These are phyloP conservation scores for Anas capensis DNA, from an alignment of 2,797 vertebrate genomes.

Conservation along the genomic window DNA sequence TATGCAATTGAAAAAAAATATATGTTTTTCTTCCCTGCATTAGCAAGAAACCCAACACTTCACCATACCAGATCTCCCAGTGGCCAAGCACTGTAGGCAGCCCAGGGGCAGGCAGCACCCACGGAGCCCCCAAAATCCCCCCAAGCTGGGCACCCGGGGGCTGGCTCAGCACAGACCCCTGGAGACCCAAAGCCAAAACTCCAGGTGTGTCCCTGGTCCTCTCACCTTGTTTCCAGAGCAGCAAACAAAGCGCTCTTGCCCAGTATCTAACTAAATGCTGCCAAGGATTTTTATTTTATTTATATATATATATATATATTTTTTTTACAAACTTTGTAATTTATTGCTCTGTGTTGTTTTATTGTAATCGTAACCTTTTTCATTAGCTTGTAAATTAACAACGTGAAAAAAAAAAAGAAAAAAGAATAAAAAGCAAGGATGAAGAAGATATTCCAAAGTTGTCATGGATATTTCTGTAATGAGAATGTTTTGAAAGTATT, in stretches of 20 bases:
- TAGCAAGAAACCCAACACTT: not conserved
- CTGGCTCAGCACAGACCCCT: not conserved
- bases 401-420: not conserved
- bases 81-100: not conserved
- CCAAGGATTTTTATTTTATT: not conserved
- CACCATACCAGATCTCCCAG: not conserved
- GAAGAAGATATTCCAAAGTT: not conserved
- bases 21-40: rapidly evolving
- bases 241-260: not conserved
- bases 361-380: constrained; percentile 41
- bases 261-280: not conserved
- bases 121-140: too few species aligned
- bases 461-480: not conserved
- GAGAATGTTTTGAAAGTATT: constrained; percentile 24
- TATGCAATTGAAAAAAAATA: not conserved
- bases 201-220: not conserved
- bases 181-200: not conserved
- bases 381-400: constrained; percentile 28
- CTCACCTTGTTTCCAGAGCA: not conserved
- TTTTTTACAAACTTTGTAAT: not conserved
- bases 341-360: not conserved
- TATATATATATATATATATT: too few species aligned
- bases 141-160: not conserved
- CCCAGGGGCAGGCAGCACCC: too few species aligned
- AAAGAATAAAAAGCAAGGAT: not conserved